Conservation (phyloP, 2,888 invertebrate species). For the Rhingia campestris region DNA sequence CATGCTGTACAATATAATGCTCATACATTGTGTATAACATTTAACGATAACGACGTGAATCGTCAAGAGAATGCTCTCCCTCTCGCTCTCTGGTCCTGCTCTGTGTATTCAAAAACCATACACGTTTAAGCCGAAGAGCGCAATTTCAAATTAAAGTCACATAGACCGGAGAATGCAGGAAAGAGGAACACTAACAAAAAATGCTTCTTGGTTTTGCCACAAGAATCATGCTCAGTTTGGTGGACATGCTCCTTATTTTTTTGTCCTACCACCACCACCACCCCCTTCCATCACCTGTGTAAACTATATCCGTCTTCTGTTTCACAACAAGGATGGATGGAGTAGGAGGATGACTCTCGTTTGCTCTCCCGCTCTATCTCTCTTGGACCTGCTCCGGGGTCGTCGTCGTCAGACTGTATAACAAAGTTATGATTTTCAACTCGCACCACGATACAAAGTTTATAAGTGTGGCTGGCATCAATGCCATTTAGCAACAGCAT, state of each 20-base stretch:
- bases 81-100: background rate
- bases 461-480: conserved; percentile 34
- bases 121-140: conserved; percentile 22
- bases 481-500: conserved; percentile 37
- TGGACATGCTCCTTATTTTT: conserved; percentile 19
- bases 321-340: conserved; percentile 12
- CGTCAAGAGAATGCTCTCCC: conserved; percentile 14
- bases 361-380: conserved; percentile 1
- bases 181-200: background rate
- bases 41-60: background rate
- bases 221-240: conserved; percentile 48
- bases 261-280: conserved; percentile 10
- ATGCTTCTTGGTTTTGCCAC: conserved; percentile 34
- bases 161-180: background rate
- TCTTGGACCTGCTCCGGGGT: no score
- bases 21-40: conserved; percentile 12
- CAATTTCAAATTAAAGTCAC: conserved; percentile 20
- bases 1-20: conserved; percentile 9
- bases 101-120: background rate
- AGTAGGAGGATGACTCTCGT: conserved; percentile 25
- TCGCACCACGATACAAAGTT: conserved; percentile 14
- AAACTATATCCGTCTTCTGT: conserved; percentile 32
- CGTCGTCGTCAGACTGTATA: background rate
- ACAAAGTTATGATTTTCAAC: conserved; percentile 15
- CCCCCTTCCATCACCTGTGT: conserved; percentile 52